A percentile compares a stretch with the other conserved stretches of the same genome.
Conservation (phyloP, 2,888 invertebrate genomes). For the Philaethria dido region DNA sequence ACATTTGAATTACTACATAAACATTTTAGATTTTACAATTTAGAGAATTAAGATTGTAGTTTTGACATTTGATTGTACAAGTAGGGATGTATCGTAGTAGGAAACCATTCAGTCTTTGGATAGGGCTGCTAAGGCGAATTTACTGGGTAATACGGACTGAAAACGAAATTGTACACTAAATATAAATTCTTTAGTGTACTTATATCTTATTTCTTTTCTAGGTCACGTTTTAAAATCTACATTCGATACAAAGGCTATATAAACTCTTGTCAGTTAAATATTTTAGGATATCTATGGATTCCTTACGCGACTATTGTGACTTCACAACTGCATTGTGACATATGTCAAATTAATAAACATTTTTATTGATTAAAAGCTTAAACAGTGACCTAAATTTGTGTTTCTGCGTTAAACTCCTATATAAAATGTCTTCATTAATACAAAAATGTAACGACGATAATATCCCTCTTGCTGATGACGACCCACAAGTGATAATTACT, state of each 20-base stretch:
- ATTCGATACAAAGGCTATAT: too few species aligned
- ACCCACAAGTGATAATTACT: conserved; percentile 95
- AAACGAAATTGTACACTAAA: too few species aligned
- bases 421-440: conserved; percentile 76
- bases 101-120: too few species aligned
- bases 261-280: too few species aligned
- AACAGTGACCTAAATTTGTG: conserved; percentile 36
- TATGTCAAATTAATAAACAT: conserved; percentile 33
- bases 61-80: background rate
- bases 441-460: conserved; percentile 91
- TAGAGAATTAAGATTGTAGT: background rate
- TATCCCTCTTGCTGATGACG: conserved; percentile 96
- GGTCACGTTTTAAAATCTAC: too few species aligned
- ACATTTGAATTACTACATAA: background rate
- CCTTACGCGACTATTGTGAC: background rate
- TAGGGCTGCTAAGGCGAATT: too few species aligned
- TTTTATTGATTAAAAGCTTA: conserved; percentile 35
- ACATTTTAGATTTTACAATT: background rate
- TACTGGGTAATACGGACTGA: too few species aligned
- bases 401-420: conserved; percentile 1
- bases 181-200: too few species aligned
- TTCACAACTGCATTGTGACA: conserved; percentile 7
- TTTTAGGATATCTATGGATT: background rate
- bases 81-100: background rate
- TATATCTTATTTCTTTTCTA: too few species aligned